Conservation (phyloP, 2,113 vertebrate genomes). For the Nothoprocta perdicaria region DNA sequence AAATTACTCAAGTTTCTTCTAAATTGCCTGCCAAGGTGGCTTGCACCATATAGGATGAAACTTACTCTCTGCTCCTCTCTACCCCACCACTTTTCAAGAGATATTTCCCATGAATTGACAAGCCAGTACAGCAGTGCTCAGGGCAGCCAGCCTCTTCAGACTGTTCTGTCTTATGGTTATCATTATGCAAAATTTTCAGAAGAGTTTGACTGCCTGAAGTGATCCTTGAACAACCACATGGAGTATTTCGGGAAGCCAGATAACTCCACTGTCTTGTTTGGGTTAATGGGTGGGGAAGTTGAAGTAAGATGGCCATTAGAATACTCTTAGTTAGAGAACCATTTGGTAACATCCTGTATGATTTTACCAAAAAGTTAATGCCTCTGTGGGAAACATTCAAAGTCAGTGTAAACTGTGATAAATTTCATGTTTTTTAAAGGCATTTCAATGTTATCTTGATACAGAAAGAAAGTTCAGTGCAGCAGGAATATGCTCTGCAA, state of each 20-base stretch:
- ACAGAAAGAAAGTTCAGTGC: conserved; percentile 81
- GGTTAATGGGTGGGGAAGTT: background rate
- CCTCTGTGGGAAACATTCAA: background rate
- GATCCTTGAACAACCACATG: background rate
- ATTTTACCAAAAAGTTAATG: background rate
- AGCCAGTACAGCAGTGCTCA: background rate
- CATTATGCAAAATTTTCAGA: background rate
- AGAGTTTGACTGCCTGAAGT: background rate
- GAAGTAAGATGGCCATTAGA: background rate
- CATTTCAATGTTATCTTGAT: background rate
- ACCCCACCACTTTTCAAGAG: background rate
- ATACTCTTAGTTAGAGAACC: background rate
- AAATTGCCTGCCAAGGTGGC: background rate
- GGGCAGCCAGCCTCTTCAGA: background rate
- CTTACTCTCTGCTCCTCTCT: background rate
- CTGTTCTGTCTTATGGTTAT: background rate
- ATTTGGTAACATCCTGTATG: background rate
- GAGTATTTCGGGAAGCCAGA: background rate
- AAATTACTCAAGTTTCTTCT: background rate
- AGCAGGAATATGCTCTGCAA: conserved; percentile 82
- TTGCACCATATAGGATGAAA: background rate
- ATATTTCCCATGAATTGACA: background rate
- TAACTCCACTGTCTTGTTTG: background rate
- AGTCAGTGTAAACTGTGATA: background rate
- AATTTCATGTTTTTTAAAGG: background rate